Conservation (phyloP, 1,140 invertebrate genomes). For the Adoxophyes honmai region DNA sequence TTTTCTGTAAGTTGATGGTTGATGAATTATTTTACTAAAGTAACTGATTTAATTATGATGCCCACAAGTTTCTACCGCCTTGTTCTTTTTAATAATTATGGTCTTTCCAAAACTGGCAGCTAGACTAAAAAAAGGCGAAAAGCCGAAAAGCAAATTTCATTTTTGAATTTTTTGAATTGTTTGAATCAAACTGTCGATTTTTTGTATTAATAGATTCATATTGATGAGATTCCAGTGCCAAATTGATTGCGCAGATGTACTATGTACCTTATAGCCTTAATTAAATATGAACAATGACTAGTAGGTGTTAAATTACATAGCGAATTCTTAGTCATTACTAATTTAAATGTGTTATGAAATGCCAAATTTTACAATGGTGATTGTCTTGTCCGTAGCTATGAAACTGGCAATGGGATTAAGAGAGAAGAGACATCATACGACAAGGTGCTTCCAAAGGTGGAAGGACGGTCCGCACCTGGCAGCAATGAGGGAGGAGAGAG, state of each 20-base stretch:
- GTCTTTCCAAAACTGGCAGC: too few species aligned
- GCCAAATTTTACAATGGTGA: neutral
- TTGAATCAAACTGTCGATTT: too few species aligned
- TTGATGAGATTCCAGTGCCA: neutral
- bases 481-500: slow-evolving; percentile 68
- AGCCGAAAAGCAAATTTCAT: too few species aligned
- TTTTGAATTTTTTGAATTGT: too few species aligned
- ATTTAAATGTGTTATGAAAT: slow-evolving; percentile 1
- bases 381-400: slow-evolving; percentile 69
- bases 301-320: neutral
- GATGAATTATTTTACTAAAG: too few species aligned
- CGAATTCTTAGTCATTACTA: neutral
- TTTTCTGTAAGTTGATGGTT: too few species aligned
- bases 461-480: slow-evolving; percentile 43
- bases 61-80: too few species aligned
- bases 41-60: too few species aligned
- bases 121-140: too few species aligned
- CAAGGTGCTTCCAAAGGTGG: slow-evolving; percentile 70
- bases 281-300: slow-evolving; percentile 1
- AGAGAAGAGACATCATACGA: slow-evolving; percentile 80
- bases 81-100: too few species aligned
- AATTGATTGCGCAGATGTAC: too few species aligned
- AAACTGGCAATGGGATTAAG: slow-evolving; percentile 81
- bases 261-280: neutral
- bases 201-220: neutral